phyloP scores from a whole-genome alignment of 2,113 vertebrate species.

The Martes martes region DNA sequence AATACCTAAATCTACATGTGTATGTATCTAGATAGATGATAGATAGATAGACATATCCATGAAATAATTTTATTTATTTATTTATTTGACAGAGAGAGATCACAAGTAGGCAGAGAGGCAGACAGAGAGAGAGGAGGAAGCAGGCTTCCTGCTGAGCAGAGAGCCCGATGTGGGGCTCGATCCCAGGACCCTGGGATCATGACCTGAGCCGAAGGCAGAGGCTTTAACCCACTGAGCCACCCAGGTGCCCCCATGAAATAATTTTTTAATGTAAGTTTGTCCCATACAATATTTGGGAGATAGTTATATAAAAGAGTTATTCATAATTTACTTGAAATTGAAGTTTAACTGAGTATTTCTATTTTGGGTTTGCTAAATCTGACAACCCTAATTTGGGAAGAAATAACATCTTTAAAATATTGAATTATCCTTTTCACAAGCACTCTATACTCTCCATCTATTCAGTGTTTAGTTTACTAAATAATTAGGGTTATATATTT shows the following conservation, averaged over 20 bases:
- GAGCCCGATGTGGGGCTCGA: no score
- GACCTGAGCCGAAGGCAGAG: no score
- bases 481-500: neutral
- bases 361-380: neutral
- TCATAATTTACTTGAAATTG: constrained; percentile 5
- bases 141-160: no score
- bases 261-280: neutral
- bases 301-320: neutral
- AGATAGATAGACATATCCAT: neutral
- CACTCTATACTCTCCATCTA: neutral
- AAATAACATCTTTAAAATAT: constrained; percentile 1
- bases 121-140: no score
- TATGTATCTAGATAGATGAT: neutral
- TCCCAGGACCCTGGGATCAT: no score
- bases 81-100: no score
- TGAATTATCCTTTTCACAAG: neutral
- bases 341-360: neutral
- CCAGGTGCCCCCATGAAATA: neutral
- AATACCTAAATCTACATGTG: neutral
- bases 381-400: neutral
- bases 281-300: neutral
- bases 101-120: no score
- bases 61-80: neutral
- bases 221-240: no score
- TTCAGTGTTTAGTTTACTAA: neutral